phyloP scores from a whole-genome alignment of 2,797 vertebrate genomes.

The Neopelma chrysocephalum region DNA sequence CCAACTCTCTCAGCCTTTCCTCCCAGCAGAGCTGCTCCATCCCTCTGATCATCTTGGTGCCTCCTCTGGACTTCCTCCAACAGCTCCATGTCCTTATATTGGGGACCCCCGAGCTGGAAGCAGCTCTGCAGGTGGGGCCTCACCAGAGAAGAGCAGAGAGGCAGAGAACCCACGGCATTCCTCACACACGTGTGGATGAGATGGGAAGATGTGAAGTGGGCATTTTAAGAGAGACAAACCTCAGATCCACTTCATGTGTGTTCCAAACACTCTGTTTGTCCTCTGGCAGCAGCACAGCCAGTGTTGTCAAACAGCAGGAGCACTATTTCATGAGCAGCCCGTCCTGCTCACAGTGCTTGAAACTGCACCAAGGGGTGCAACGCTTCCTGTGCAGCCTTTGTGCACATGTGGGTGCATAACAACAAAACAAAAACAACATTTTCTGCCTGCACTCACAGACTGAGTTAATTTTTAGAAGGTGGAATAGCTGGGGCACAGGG shows the following conservation, averaged over 20 bases:
- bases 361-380: not conserved
- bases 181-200: not conserved
- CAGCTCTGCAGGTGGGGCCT: too few species aligned
- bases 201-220: not conserved
- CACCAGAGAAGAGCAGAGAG: not conserved
- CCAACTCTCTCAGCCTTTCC: too few species aligned
- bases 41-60: too few species aligned
- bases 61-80: too few species aligned
- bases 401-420: fast-evolving
- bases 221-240: not conserved
- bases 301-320: too few species aligned
- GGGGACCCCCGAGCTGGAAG: not conserved
- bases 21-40: too few species aligned
- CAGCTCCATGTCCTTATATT: too few species aligned
- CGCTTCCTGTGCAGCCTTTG: not conserved
- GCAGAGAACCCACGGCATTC: not conserved
- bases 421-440: not conserved
- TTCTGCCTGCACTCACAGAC: fast-evolving
- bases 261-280: too few species aligned
- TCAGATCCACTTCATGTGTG: not conserved
- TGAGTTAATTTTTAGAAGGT: not conserved
- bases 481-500: not conserved
- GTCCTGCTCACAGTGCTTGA: fast-evolving
- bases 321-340: not conserved
- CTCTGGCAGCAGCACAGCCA: too few species aligned